These are phyloP conservation scores for Diplazon laetatorius DNA, from an alignment of 2,888 invertebrate species.

Conservation along the genomic window DNA sequence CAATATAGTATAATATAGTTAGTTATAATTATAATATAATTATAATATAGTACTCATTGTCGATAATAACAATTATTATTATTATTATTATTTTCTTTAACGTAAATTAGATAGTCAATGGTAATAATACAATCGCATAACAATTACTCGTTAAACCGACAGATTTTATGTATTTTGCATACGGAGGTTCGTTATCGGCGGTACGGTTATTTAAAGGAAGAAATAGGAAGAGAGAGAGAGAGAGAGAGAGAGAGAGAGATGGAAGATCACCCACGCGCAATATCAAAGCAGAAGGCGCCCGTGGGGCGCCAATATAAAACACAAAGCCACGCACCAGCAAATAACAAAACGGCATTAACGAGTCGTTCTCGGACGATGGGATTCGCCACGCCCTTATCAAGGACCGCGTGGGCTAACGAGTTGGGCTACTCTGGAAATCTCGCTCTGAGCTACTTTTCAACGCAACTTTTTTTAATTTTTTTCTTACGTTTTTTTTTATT, in stretches of 20 bases:
- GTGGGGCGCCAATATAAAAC: slow-evolving; percentile 33
- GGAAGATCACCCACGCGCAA: slow-evolving; percentile 44
- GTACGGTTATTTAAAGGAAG: background rate
- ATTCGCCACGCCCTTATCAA: slow-evolving; percentile 46
- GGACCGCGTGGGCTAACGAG: slow-evolving; percentile 49
- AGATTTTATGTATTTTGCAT: background rate
- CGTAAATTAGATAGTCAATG: too few relatives aligned
- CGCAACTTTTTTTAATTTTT: background rate
- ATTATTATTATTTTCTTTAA: too few relatives aligned
- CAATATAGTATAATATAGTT: too few relatives aligned
- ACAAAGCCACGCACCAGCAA: slow-evolving; percentile 18
- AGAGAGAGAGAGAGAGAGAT: background rate
- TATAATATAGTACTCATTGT: too few relatives aligned
- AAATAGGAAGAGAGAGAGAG: slow-evolving; percentile 2
- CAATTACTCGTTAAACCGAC: background rate
- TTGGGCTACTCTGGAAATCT: background rate
- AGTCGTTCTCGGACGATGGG: slow-evolving; percentile 4
- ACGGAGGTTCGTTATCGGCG: slow-evolving; percentile 26
- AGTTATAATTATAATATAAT: too few relatives aligned
- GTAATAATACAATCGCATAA: too few relatives aligned
- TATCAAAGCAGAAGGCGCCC: slow-evolving; percentile 40
- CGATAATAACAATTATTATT: too few relatives aligned
- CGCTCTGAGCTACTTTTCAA: slow-evolving; percentile 4
- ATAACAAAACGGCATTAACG: slow-evolving; percentile 30
- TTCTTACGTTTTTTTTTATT: slow-evolving; percentile 8